These are phyloP conservation scores for Steinernema khuongi DNA, from an alignment of 1,140 invertebrate species.

Conservation along the genomic window DNA sequence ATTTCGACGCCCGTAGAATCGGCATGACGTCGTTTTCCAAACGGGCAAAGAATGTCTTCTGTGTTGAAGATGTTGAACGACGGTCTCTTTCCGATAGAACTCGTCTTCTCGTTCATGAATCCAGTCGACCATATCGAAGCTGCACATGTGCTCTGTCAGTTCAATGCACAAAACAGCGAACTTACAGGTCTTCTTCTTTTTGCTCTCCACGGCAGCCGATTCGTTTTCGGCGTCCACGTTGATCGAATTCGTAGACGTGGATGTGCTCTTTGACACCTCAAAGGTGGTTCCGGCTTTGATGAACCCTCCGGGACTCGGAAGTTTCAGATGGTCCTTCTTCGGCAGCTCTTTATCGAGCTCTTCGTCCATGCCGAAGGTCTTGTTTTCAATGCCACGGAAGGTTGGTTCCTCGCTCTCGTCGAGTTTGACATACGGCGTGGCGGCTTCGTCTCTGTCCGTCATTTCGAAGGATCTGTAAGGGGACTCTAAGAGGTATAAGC, in stretches of 20 bases:
- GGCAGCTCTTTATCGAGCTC: neutral
- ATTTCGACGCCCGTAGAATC: neutral
- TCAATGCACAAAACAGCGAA: neutral
- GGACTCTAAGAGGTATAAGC: neutral
- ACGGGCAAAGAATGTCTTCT: neutral
- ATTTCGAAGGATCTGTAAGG: neutral
- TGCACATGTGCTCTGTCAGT: neutral
- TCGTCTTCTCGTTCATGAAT: neutral
- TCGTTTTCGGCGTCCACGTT: neutral
- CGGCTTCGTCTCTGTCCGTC: neutral
- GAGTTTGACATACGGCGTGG: neutral
- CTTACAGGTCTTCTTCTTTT: neutral
- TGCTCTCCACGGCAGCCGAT: neutral
- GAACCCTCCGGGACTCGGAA: neutral
- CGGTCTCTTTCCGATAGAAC: neutral
- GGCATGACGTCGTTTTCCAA: neutral
- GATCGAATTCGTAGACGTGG: neutral
- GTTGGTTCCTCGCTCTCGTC: neutral
- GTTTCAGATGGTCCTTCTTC: neutral
- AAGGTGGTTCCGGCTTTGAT: neutral
- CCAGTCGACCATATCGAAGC: neutral
- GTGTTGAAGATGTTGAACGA: constrained; percentile 6
- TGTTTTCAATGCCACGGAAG: neutral
- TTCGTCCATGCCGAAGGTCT: constrained; percentile 1
- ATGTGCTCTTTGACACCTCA: neutral